Evolutionary conservation across 2,888 invertebrate species (phyloP), one percentile per base, ranked within the genome.

Genomic region (Erebia epiphron): DNA sequence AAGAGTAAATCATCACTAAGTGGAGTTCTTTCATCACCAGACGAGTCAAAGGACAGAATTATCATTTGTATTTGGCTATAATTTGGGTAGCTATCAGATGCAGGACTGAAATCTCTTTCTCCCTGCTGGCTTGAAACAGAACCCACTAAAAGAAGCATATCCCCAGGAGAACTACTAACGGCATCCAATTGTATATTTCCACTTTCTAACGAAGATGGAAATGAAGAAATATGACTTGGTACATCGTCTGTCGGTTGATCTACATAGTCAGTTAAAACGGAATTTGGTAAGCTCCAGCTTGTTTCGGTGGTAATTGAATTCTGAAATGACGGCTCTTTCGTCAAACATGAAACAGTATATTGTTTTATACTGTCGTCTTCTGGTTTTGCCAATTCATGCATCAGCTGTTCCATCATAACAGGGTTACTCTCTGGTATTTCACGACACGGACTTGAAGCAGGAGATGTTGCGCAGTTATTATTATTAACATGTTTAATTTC

Each of bases 61-160:
- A 50, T 50, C n/a, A 50, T 50, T 50, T 50, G 13, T n/a, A 5
- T n/a, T n/a, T n/a, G 50, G 50, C 50, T 50, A 50, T 50, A 50
- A 50, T 50, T 50, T 50, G 50, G 50, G 50, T 50, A n/a, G n/a
- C 50, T 50, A 50, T 50, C 50, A 50, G 50, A 50, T 50, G 50
- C 50, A 50, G 50, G 50, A n/a, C 50, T 50, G 50, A 50, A 50
- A 50, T 50, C 50, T 50, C 50, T 50, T 50, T 50, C 50, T 50
- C n/a, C 50, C 50, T 50, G 14, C n/a, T 50, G 13, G 50, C 50
- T 50, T 50, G 50, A 50, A 50, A 50, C 50, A 50, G 50, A 50
- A 50, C 50, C 50, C 13, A 50, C 50, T 50, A 50, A 50, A 50
- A 50, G 50, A 50, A 50, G 50, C 50, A 50, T 50, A n/a, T 50